Conservation (phyloP, 1,140 invertebrate genomes). For the Antheraea pernyi region DNA sequence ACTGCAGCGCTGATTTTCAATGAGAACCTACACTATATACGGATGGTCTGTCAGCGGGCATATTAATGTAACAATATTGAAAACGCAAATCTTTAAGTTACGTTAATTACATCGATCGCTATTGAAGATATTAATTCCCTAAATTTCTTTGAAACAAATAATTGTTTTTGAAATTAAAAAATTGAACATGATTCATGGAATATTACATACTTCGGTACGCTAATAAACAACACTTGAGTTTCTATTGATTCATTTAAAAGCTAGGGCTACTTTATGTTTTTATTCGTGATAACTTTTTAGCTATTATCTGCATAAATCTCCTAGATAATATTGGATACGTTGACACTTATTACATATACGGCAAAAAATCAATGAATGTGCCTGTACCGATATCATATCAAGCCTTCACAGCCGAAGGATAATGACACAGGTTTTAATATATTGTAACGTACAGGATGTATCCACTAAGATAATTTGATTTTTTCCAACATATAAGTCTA, state of each 20-base stretch:
- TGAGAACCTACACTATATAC: too few species aligned
- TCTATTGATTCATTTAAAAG: constrained; percentile 40
- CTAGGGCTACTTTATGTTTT: constrained; percentile 26
- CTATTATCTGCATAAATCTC: constrained; percentile 25
- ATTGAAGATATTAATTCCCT: too few species aligned
- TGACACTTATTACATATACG: constrained; percentile 22
- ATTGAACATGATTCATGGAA: neutral
- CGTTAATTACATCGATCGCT: too few species aligned
- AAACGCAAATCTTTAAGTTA: too few species aligned
- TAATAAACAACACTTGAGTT: constrained; percentile 13
- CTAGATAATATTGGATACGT: constrained; percentile 20
- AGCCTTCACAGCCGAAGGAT: constrained; percentile 40
- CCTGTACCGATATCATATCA: constrained; percentile 47
- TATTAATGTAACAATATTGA: too few species aligned
- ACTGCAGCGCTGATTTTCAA: too few species aligned
- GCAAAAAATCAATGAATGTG: constrained; percentile 44
- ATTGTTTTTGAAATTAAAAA: too few species aligned
- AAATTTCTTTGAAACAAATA: too few species aligned
- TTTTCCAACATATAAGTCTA: too few species aligned
- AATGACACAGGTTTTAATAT: constrained; percentile 46
- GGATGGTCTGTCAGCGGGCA: too few species aligned
- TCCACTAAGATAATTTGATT: too few species aligned
- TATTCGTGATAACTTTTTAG: constrained; percentile 28
- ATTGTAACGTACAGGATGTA: neutral
- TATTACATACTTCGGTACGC: neutral